Conservation (phyloP, 2,797 vertebrate genomes). For the Decapterus maruadsi region DNA sequence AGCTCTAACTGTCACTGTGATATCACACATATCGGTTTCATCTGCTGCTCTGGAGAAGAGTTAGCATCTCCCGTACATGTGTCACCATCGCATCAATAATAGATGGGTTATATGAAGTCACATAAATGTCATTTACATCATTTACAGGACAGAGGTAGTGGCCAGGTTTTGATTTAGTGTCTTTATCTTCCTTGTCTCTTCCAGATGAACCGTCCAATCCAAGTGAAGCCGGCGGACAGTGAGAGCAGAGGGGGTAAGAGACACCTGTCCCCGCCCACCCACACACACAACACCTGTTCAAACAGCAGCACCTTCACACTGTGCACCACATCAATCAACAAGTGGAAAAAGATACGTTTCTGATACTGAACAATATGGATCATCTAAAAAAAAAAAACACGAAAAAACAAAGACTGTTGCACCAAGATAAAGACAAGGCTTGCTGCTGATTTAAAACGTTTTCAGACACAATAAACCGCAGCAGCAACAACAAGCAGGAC, state of each 20-base stretch:
- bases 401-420: too few relatives aligned
- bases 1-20: slow-evolving; percentile 60
- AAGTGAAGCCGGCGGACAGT: slow-evolving; percentile 99
- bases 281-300: slow-evolving; percentile 62
- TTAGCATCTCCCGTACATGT: slow-evolving; percentile 24
- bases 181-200: slow-evolving; percentile 50
- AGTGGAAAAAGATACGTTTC: neutral
- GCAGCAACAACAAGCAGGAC: neutral
- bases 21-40: slow-evolving; percentile 68
- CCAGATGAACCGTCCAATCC: slow-evolving; percentile 99
- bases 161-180: slow-evolving; percentile 6
- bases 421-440: neutral
- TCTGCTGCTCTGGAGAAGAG: slow-evolving; percentile 34
- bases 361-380: too few relatives aligned
- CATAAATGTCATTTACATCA: neutral
- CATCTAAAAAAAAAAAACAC: too few relatives aligned
- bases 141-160: neutral
- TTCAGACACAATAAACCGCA: neutral
- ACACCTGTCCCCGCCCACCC: slow-evolving; percentile 46
- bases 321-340: neutral
- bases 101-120: neutral
- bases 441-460: neutral
- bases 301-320: slow-evolving; percentile 45
- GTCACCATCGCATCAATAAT: slow-evolving; percentile 19
- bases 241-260: slow-evolving; percentile 98